Evolutionary conservation across 2,888 invertebrate species (phyloP).

Genomic region (Apomyelois bistriatella): DNA sequence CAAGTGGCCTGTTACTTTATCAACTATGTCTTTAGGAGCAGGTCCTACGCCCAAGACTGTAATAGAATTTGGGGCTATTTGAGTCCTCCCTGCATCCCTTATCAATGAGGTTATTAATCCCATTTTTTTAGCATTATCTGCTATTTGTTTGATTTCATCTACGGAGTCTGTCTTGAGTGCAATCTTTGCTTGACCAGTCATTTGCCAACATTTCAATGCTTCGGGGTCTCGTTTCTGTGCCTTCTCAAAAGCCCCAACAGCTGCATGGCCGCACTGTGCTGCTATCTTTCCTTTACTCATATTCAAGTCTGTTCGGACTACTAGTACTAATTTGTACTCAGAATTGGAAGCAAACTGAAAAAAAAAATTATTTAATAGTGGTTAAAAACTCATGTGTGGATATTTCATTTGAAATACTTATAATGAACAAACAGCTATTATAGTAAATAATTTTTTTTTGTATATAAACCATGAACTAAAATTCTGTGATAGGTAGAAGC

Average conservation of each 20-base stretch:
- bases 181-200: slow-evolving; percentile 91
- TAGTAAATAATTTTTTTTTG: no score
- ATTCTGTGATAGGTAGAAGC: no score
- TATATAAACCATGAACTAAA: no score
- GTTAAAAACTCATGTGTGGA: no score
- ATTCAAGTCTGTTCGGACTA: slow-evolving; percentile 92
- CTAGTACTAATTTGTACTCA: slow-evolving; percentile 90
- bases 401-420: no score
- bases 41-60: slow-evolving; percentile 98
- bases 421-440: no score
- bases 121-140: slow-evolving; percentile 83
- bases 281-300: slow-evolving; percentile 98
- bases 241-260: slow-evolving; percentile 90
- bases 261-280: slow-evolving; percentile 97
- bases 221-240: slow-evolving; percentile 82
- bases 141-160: slow-evolving; percentile 84
- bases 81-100: slow-evolving; percentile 95
- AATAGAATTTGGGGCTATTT: slow-evolving; percentile 91
- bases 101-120: slow-evolving; percentile 88
- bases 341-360: slow-evolving; percentile 66
- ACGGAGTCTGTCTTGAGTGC: slow-evolving; percentile 90
- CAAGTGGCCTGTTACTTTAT: slow-evolving; percentile 92
- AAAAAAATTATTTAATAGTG: slow-evolving; percentile 9
- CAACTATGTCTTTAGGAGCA: slow-evolving; percentile 86
- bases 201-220: slow-evolving; percentile 79